phyloP scores from a whole-genome alignment of 2,888 invertebrate species.

The Drepanosiphum platanoidis region DNA sequence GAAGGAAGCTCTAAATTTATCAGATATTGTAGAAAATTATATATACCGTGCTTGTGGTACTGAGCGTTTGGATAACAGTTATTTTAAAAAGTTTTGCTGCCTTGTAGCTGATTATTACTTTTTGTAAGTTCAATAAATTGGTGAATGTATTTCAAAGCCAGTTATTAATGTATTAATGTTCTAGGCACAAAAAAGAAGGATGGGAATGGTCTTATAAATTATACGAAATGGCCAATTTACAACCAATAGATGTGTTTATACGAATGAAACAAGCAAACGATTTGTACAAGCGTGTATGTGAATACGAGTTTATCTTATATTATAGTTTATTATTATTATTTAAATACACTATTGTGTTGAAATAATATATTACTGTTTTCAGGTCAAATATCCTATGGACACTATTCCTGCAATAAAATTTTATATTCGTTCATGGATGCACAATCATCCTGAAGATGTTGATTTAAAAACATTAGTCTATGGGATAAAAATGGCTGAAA shows the following conservation, averaged over 20 bases:
- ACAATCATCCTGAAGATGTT: slow-evolving; percentile 29
- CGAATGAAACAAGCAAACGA: slow-evolving; percentile 56
- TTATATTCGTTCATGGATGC: slow-evolving; percentile 46
- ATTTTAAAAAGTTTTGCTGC: slow-evolving; percentile 69
- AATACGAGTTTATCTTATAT: neutral
- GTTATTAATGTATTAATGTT: neutral
- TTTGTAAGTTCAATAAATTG: slow-evolving; percentile 28
- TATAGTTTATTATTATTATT: neutral
- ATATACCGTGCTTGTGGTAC: slow-evolving; percentile 46
- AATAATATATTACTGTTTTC: neutral
- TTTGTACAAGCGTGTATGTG: slow-evolving; percentile 43
- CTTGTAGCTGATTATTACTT: slow-evolving; percentile 71
- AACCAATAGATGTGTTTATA: slow-evolving; percentile 56
- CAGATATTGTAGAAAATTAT: slow-evolving; percentile 71
- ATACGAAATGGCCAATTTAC: slow-evolving; percentile 45
- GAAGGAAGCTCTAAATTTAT: slow-evolving; percentile 75
- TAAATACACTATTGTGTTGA: neutral
- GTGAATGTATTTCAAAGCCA: neutral
- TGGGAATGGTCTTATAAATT: slow-evolving; percentile 54
- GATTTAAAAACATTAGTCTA: slow-evolving; percentile 55
- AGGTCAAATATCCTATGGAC: slow-evolving; percentile 42
- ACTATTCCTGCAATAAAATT: slow-evolving; percentile 51
- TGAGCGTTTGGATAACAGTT: slow-evolving; percentile 22
- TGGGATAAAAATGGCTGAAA: slow-evolving; percentile 51
- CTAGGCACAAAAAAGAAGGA: slow-evolving; percentile 43